These are phyloP conservation scores for Bibio marci DNA, from an alignment of 2,888 invertebrate genomes.

Conservation along the genomic window DNA sequence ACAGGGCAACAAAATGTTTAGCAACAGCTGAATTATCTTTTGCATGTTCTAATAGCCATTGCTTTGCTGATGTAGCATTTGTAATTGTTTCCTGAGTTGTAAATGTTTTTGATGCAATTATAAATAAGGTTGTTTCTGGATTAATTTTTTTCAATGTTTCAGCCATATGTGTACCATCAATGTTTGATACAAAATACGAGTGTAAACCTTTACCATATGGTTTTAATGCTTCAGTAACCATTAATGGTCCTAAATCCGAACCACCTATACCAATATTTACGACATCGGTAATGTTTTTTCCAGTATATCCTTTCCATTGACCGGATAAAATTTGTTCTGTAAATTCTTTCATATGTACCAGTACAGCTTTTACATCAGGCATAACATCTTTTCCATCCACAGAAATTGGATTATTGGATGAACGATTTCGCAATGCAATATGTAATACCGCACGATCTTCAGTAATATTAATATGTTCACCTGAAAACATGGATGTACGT, in stretches of 20 bases:
- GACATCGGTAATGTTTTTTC: conserved; percentile 88
- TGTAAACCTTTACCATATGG: conserved; percentile 75
- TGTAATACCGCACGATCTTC: conserved; percentile 93
- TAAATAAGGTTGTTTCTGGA: conserved; percentile 90
- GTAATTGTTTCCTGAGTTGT: conserved; percentile 99
- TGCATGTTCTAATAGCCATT: conserved; percentile 77
- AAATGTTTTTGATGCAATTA: conserved; percentile 98
- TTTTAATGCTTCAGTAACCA: conserved; percentile 97
- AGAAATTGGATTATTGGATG: conserved; percentile 39
- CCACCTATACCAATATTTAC: conserved; percentile 99
- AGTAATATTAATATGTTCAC: conserved; percentile 95
- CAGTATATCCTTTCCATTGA: conserved; percentile 66
- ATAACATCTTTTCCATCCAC: conserved; percentile 83
- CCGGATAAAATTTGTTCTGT: conserved; percentile 56
- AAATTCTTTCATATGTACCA: conserved; percentile 91
- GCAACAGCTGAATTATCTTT: conserved; percentile 74
- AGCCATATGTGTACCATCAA: conserved; percentile 96
- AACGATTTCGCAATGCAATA: conserved; percentile 76
- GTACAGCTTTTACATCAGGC: conserved; percentile 78
- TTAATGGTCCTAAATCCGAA: conserved; percentile 94
- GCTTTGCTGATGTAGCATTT: conserved; percentile 94
- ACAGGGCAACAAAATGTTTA: conserved; percentile 95
- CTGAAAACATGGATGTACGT: conserved; percentile 79
- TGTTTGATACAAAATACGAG: conserved; percentile 93
- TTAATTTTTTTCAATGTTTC: conserved; percentile 78